A percentile compares a stretch with the other conserved stretches of the same genome.
These are phyloP conservation scores for Mystacornis crossleyi DNA, from an alignment of 2,113 vertebrate genomes.

Conservation along the genomic window DNA sequence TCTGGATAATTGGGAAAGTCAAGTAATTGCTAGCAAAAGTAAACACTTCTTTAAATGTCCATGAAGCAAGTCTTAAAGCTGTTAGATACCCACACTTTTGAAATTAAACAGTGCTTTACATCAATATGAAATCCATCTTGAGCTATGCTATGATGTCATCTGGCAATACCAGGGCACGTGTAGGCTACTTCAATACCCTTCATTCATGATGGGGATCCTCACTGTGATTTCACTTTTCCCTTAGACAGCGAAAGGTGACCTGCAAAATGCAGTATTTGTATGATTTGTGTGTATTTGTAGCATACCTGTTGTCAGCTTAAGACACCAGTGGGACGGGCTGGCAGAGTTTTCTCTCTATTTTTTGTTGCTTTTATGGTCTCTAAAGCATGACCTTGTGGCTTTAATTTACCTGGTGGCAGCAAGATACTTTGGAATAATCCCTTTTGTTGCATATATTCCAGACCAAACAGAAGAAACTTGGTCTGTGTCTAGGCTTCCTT, in stretches of 20 bases:
- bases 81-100: conserved; percentile 54
- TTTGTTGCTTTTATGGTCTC: neutral
- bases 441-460: neutral
- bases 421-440: neutral
- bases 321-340: neutral
- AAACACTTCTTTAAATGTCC: conserved; percentile 69
- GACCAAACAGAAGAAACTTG: neutral
- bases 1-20: conserved; percentile 69
- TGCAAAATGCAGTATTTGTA: conserved; percentile 47
- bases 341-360: neutral
- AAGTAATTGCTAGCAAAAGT: conserved; percentile 76
- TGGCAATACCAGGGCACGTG: neutral
- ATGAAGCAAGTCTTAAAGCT: conserved; percentile 57
- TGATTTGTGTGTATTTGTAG: conserved; percentile 63
- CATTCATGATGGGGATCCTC: conserved; percentile 65
- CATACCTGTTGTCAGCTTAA: conserved; percentile 48
- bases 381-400: neutral
- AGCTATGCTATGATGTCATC: conserved; percentile 70
- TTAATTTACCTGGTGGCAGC: neutral
- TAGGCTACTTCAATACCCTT: conserved; percentile 60
- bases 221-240: conserved; percentile 68
- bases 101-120: conserved; percentile 64
- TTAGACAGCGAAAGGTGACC: conserved; percentile 27
- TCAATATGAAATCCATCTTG: conserved; percentile 69
- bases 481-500: neutral